Evolutionary conservation across 2,797 vertebrate genomes (phyloP), one percentile per base, ranked within the genome.

Genomic region (Premnoplex brunnescens): DNA sequence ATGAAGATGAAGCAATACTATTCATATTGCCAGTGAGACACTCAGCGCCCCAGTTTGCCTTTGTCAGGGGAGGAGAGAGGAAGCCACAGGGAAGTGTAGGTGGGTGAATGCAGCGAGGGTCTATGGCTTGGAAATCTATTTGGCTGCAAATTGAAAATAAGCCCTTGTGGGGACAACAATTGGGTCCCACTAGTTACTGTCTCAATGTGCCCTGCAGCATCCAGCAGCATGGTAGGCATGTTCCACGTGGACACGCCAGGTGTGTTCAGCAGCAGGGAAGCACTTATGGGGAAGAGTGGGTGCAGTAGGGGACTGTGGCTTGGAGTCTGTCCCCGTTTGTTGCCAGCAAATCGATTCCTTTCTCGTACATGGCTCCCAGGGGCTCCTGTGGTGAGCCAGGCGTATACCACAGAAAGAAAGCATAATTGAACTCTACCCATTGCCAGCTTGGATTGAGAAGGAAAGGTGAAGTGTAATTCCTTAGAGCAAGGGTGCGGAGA

Each of bases 81-180:
- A 80, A 93, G 80, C 74, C 73, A 91, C 80, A 90, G 79, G 89
- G 68, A 93, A 89, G 71, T 68, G 69, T 80, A 82, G 72, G 89
- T 95, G 92, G 60, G 81, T 93, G 94, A 96, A 93, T 90, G 93
- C 95, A 94, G 94, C 95, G 0, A 96, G 93, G 91, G 88, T 96
- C 95, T 97, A 97, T 97, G 97, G 97, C 97, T 97, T 97, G 95
- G 95, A 97, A 96, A 94, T 97, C 95, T 97, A 97, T 97, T 97
- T 97, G 97, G 97, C 95, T 97, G 96, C 95, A 96, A 97, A 96
- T 92, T 96, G 96, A 97, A 97, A 94, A 95, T 97, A 97, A 97
- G 97, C 97, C 97, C 97, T 97, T 97, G 95, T 95, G 89, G 97
- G 97, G 97, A 97, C 97, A 13, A 93, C 89, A 63, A 9, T 88